Evolutionary conservation across 2,113 vertebrate species (phyloP).

Genomic region (Trochalopteron elliotii): DNA sequence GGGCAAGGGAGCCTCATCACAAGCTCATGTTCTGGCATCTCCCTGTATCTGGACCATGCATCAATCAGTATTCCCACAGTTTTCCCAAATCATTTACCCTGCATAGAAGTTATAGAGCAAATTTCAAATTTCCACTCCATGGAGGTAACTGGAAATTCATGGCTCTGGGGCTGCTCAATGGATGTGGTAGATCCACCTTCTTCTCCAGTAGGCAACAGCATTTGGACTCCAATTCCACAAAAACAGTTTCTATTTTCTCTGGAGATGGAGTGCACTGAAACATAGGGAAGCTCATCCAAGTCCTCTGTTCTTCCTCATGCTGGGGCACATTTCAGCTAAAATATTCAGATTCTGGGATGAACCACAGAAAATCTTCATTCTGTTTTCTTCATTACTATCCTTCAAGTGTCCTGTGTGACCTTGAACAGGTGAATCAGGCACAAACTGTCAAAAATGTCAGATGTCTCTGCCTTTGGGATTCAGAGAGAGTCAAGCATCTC

Average conservation of each 20-base stretch:
- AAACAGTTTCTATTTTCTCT: not conserved
- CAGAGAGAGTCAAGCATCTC: not conserved
- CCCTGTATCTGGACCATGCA: not conserved
- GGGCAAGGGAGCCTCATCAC: not conserved
- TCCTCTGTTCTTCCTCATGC: not conserved
- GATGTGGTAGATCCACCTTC: not conserved
- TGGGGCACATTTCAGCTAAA: not conserved
- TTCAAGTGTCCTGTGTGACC: not conserved
- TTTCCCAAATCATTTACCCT: not conserved
- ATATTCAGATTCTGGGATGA: not conserved
- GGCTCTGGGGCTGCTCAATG: not conserved
- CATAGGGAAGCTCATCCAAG: not conserved
- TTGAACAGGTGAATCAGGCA: not conserved
- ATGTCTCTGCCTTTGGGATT: not conserved
- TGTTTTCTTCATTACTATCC: not conserved
- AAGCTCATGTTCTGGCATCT: not conserved
- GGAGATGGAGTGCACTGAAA: not conserved
- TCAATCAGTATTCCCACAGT: not conserved
- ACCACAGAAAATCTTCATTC: not conserved
- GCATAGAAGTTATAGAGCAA: not conserved
- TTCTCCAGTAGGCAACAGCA: accelerated
- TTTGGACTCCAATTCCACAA: not conserved
- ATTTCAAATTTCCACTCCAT: not conserved
- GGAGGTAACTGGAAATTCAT: not conserved
- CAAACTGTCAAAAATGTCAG: not conserved